phyloP scores from a whole-genome alignment of 2,797 vertebrate species.

The Lithobates sylvaticus region DNA sequence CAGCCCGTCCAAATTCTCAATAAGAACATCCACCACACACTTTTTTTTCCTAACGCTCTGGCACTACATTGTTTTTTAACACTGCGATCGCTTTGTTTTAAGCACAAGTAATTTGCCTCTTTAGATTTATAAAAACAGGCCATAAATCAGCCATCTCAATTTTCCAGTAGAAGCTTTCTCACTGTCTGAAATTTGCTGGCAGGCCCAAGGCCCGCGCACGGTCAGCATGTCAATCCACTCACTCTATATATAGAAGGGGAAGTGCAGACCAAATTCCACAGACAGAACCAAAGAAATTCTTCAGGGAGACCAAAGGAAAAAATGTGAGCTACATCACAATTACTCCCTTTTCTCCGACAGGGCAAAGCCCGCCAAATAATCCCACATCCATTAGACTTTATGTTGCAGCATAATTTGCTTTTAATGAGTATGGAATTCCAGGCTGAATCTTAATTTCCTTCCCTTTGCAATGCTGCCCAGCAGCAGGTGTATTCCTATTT shows the following conservation, averaged over 20 bases:
- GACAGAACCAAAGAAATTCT: constrained; percentile 54
- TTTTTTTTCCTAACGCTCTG: constrained; percentile 39
- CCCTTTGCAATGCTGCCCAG: constrained; percentile 20
- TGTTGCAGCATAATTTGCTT: constrained; percentile 57
- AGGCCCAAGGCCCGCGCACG: constrained; percentile 12
- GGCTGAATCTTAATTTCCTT: constrained; percentile 49
- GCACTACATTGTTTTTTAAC: constrained; percentile 54
- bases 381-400: constrained; percentile 59
- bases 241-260: constrained; percentile 60
- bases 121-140: constrained; percentile 58
- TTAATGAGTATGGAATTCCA: constrained; percentile 53
- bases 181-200: constrained; percentile 57
- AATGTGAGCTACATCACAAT: constrained; percentile 60
- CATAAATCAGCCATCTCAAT: constrained; percentile 60
- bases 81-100: constrained; percentile 60
- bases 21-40: constrained; percentile 52
- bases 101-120: constrained; percentile 58
- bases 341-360: constrained; percentile 55
- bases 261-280: constrained; percentile 58
- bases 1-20: constrained; percentile 48
- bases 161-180: constrained; percentile 61
- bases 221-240: constrained; percentile 42
- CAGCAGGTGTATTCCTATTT: constrained; percentile 51
- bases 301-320: constrained; percentile 57
- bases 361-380: constrained; percentile 51